These are phyloP conservation scores for Sinosuthora webbiana DNA, from an alignment of 2,113 vertebrate genomes.

Conservation along the genomic window DNA sequence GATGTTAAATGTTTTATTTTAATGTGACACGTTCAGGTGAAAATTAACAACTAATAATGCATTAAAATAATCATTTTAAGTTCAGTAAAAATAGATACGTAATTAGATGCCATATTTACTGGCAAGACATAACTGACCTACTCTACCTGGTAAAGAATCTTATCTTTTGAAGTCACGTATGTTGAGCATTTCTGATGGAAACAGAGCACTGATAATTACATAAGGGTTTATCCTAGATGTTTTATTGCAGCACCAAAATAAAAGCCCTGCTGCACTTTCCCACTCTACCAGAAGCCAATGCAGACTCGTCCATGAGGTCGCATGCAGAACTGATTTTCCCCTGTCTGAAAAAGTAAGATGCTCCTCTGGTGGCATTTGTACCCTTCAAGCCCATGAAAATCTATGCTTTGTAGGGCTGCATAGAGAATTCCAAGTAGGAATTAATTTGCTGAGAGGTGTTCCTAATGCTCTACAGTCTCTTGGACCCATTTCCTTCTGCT, in stretches of 20 bases:
- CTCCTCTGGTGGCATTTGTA: not conserved
- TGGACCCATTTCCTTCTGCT: not conserved
- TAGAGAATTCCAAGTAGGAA: not conserved
- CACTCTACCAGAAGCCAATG: not conserved
- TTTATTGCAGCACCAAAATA: not conserved
- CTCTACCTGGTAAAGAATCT: not conserved
- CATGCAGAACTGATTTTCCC: not conserved
- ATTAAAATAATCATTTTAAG: not conserved
- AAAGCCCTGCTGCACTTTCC: not conserved
- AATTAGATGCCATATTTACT: not conserved
- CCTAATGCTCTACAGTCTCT: not conserved
- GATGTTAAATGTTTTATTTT: not conserved
- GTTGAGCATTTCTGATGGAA: not conserved
- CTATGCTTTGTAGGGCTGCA: not conserved
- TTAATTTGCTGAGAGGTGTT: not conserved
- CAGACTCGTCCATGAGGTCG: not conserved
- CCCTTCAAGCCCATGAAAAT: not conserved
- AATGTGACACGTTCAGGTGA: not conserved
- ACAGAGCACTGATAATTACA: not conserved
- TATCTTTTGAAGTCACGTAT: not conserved
- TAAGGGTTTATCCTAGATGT: not conserved
- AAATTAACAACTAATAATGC: not conserved
- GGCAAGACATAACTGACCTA: not conserved
- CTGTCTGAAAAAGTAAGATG: not conserved
- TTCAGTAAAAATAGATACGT: not conserved